Percentiles rank a stretch among this genome's conserved stretches.
Evolutionary conservation across 1,140 invertebrate genomes (phyloP).

Genomic region (Philotrypesis tridentata): DNA sequence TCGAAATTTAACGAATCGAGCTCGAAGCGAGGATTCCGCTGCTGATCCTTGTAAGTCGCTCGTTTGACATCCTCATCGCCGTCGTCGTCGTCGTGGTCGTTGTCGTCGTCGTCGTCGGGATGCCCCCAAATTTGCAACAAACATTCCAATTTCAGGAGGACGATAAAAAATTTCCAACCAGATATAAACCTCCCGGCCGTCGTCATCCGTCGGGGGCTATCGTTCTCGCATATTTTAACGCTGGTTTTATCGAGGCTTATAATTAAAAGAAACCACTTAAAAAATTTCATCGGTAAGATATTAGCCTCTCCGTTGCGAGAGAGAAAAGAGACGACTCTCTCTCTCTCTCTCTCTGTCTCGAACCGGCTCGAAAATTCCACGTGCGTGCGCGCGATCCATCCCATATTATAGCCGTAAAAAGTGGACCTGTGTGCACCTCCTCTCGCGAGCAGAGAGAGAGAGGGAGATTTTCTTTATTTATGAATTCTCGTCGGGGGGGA

Average conservation of each 20-base stretch:
- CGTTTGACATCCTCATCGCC: background rate
- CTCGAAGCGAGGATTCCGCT: background rate
- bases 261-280: background rate
- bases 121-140: background rate
- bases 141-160: background rate
- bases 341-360: background rate
- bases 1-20: no score
- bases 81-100: background rate
- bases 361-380: background rate
- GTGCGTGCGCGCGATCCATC: background rate
- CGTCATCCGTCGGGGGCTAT: no score
- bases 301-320: no score
- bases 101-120: background rate
- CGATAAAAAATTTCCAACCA: background rate
- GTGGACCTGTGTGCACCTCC: background rate
- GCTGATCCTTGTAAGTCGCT: background rate
- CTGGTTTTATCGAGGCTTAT: background rate
- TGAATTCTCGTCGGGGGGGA: constrained; percentile 42
- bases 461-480: constrained; percentile 39
- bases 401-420: background rate
- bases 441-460: background rate
- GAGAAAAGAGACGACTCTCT: no score
- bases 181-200: background rate
- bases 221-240: background rate
- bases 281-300: background rate